Evolutionary conservation across 2,888 invertebrate species (phyloP).

Genomic region (Yponomeuta plumbellus): DNA sequence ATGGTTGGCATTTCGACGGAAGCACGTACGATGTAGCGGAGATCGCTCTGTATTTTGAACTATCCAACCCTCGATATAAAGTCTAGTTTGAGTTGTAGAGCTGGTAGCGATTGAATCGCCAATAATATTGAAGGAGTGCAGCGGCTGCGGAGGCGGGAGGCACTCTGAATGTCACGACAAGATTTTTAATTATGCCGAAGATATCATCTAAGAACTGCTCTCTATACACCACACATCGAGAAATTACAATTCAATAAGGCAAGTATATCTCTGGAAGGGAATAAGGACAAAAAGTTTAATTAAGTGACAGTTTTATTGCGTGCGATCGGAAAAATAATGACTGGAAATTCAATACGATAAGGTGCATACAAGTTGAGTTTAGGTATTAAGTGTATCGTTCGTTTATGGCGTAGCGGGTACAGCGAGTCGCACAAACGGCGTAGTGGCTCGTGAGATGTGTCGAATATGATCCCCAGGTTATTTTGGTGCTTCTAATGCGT

Average conservation of each 20-base stretch:
- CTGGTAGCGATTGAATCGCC: constrained; percentile 75
- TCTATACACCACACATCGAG: constrained; percentile 59
- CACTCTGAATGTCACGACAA: constrained; percentile 75
- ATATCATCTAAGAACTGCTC: constrained; percentile 71
- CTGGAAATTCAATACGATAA: constrained; percentile 16
- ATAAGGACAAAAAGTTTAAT: constrained; percentile 45
- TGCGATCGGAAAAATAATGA: constrained; percentile 38
- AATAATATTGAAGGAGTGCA: constrained; percentile 72
- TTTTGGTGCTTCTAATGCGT: constrained; percentile 74
- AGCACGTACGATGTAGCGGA: constrained; percentile 69
- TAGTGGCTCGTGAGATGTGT: constrained; percentile 33
- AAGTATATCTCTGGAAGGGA: constrained; percentile 18
- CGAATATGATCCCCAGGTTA: constrained; percentile 72
- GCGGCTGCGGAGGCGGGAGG: constrained; percentile 56
- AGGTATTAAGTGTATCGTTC: constrained; percentile 18
- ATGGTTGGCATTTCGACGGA: constrained; percentile 76
- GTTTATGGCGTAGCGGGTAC: constrained; percentile 21
- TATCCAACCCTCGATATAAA: constrained; percentile 70
- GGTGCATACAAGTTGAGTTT: constrained; percentile 18
- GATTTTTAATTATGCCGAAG: constrained; percentile 74
- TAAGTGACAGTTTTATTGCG: constrained; percentile 47
- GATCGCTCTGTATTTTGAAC: constrained; percentile 66
- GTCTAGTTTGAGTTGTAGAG: constrained; percentile 72
- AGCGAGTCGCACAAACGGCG: constrained; percentile 18
- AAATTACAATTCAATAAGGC: constrained; percentile 69